These are phyloP conservation scores for Prietella phreatophila DNA, from an alignment of 2,113 vertebrate species.

Conservation along the genomic window DNA sequence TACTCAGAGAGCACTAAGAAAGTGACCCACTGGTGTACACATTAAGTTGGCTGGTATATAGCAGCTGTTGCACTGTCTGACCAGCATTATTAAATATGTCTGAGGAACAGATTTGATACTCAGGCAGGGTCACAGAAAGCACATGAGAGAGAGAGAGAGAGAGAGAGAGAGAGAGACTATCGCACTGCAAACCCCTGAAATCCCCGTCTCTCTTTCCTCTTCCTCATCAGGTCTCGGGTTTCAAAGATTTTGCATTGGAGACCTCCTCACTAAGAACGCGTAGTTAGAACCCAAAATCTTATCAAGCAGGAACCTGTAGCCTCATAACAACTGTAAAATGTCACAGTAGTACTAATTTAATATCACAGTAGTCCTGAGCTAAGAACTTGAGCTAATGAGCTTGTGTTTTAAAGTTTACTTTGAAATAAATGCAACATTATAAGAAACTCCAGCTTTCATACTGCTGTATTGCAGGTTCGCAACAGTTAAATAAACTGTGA, in stretches of 20 bases:
- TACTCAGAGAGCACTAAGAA: conserved; percentile 29
- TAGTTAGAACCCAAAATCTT: not conserved
- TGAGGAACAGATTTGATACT: conserved; percentile 24
- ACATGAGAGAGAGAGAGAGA: not conserved
- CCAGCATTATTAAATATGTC: conserved; percentile 28
- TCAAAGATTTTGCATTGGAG: conserved; percentile 57
- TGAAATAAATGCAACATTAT: not conserved
- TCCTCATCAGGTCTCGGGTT: conserved; percentile 62
- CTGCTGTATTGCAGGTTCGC: not conserved
- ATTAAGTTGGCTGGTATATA: conserved; percentile 15
- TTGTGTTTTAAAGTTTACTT: not conserved
- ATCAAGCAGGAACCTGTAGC: not conserved
- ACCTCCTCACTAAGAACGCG: conserved; percentile 61
- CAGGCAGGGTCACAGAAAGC: not conserved
- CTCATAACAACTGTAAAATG: not conserved
- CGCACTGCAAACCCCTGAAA: conserved; percentile 51
- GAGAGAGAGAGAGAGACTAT: conserved; percentile 22
- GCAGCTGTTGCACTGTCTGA: conserved; percentile 7
- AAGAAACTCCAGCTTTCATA: not conserved
- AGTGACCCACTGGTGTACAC: conserved; percentile 31
- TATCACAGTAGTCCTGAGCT: not conserved
- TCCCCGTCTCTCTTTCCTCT: conserved; percentile 50
- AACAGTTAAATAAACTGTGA: not conserved
- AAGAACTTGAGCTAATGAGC: not conserved
- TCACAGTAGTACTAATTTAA: not conserved